A percentile compares a stretch with the other conserved stretches of the same genome.
Conservation (phyloP, 2,888 invertebrate species). For the Limnephilus rhombicus region DNA sequence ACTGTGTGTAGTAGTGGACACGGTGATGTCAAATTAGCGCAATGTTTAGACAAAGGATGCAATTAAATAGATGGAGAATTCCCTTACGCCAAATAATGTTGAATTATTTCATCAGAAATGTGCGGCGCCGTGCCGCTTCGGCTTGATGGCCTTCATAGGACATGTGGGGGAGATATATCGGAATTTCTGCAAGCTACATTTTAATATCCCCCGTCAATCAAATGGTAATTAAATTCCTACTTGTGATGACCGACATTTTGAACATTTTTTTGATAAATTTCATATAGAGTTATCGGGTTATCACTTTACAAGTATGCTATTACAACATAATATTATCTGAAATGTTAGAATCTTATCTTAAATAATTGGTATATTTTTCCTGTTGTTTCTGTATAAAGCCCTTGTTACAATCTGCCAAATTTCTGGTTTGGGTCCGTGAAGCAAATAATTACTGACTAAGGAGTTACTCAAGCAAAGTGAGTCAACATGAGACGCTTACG, state of each 20-base stretch:
- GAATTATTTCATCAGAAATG: neutral
- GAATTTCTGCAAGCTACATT: neutral
- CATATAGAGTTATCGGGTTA: neutral
- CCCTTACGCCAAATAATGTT: neutral
- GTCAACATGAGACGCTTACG: neutral
- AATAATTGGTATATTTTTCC: neutral
- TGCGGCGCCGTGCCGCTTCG: neutral
- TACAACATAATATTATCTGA: neutral
- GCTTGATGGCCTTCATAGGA: neutral
- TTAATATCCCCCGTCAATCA: conserved; percentile 1
- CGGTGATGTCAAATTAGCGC: neutral
- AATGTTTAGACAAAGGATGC: neutral
- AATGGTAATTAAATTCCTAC: neutral
- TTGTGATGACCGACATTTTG: neutral
- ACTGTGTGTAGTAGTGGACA: neutral
- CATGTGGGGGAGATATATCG: neutral
- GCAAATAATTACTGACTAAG: neutral
- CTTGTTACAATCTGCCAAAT: neutral
- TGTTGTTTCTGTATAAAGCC: neutral
- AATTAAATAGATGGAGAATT: neutral
- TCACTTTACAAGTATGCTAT: neutral
- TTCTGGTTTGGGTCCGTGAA: neutral
- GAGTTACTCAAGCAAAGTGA: neutral
- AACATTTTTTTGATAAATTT: neutral
- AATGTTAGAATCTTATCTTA: too few relatives aligned